Conservation (phyloP, 2,113 vertebrate genomes). For the Casuarius casuarius region DNA sequence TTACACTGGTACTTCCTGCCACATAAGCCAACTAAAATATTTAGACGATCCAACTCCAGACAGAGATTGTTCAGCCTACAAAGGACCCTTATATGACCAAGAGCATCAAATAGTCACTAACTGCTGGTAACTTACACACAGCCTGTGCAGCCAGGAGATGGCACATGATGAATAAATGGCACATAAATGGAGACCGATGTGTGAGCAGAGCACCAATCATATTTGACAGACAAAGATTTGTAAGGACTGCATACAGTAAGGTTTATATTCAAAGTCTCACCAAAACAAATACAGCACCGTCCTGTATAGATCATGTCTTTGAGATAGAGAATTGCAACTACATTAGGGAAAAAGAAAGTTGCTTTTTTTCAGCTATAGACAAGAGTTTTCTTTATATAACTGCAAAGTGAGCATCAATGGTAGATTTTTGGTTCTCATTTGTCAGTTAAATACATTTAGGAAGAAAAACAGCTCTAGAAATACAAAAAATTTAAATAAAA, state of each 20-base stretch:
- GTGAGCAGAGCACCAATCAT: not conserved
- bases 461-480: conserved; percentile 16
- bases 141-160: not conserved
- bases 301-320: not conserved
- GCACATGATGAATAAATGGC: not conserved
- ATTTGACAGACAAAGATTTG: conserved; percentile 2
- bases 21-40: not conserved
- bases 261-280: not conserved
- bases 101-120: not conserved
- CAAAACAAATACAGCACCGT: not conserved
- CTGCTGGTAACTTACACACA: not conserved
- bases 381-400: not conserved
- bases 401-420: not conserved
- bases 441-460: not conserved
- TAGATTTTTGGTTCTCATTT: conserved; percentile 1
- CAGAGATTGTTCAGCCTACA: not conserved
- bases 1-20: not conserved
- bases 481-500: conserved; percentile 23
- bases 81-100: not conserved
- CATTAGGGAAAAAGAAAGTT: not conserved
- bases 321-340: not conserved
- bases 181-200: not conserved
- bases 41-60: not conserved
- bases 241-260: conserved; percentile 16
- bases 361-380: not conserved